phyloP scores from a whole-genome alignment of 1,140 invertebrate genomes.

The Listronotus oregonensis region DNA sequence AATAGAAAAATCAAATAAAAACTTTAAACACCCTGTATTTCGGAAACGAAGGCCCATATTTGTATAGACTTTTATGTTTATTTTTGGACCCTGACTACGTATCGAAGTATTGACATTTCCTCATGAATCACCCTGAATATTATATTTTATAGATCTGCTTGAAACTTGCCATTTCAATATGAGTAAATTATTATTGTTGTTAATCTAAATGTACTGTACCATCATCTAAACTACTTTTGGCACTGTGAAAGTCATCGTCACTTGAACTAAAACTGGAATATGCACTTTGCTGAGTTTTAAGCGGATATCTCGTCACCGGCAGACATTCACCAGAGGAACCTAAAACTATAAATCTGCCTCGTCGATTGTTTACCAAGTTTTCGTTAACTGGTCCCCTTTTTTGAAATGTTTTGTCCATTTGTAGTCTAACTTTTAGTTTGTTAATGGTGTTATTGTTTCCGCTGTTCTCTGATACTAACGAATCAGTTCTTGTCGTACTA shows the following conservation, averaged over 20 bases:
- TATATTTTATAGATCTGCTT: no score
- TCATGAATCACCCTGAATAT: no score
- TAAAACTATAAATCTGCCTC: constrained; percentile 70
- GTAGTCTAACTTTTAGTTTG: constrained; percentile 45
- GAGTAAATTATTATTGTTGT: no score
- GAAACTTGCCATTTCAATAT: no score
- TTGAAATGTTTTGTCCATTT: constrained; percentile 41
- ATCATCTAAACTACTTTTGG: constrained; percentile 71
- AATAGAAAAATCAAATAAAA: no score
- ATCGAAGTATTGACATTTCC: no score
- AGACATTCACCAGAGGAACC: constrained; percentile 75
- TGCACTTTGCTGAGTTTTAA: constrained; percentile 51
- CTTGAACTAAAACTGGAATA: constrained; percentile 63
- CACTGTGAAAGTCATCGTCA: constrained; percentile 74
- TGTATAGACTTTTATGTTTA: no score
- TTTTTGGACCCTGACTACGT: no score
- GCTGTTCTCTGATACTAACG: constrained; percentile 21
- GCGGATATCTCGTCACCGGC: constrained; percentile 64
- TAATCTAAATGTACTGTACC: constrained; percentile 57
- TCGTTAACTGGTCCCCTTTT: constrained; percentile 42
- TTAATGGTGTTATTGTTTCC: constrained; percentile 47
- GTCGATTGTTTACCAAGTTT: constrained; percentile 60
- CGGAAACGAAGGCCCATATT: no score
- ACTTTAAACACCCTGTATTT: no score
- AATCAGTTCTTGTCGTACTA: constrained; percentile 33